A percentile compares a stretch with the other conserved stretches of the same genome.
Evolutionary conservation across 2,888 invertebrate species (phyloP).

Genomic region (Dioctria linearis): DNA sequence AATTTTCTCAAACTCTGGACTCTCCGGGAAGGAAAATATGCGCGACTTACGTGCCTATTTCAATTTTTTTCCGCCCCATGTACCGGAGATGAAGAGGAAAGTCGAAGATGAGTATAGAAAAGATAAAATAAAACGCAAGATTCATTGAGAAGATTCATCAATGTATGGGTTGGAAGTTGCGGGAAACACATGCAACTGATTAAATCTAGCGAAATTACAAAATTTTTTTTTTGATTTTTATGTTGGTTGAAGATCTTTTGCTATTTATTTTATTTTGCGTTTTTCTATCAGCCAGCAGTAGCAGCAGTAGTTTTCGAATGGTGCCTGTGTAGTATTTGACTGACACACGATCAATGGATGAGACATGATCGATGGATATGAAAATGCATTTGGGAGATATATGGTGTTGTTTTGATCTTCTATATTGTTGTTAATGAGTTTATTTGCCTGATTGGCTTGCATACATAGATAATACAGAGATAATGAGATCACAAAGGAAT

Average conservation of each 20-base stretch:
- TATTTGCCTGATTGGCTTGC: too few species aligned
- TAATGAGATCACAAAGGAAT: too few species aligned
- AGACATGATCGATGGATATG: not conserved
- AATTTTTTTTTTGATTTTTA: not conserved
- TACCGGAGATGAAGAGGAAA: not conserved
- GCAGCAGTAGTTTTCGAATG: not conserved
- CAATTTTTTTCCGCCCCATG: not conserved
- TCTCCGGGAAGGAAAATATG: slow-evolving; percentile 29
- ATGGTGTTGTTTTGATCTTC: too few species aligned
- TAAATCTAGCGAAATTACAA: slow-evolving; percentile 28
- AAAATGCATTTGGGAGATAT: too few species aligned
- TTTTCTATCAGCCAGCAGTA: not conserved
- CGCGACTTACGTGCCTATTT: not conserved
- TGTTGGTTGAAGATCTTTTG: too few species aligned
- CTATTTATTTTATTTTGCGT: not conserved
- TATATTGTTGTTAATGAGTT: too few species aligned
- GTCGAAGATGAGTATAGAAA: not conserved
- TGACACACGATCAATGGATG: slow-evolving; percentile 3
- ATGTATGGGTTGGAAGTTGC: not conserved
- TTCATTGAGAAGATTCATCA: not conserved
- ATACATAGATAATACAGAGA: too few species aligned
- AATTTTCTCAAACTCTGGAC: slow-evolving; percentile 23
- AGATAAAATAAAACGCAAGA: not conserved
- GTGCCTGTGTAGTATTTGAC: not conserved
- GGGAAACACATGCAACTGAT: slow-evolving; percentile 22